Conservation (phyloP, 2,797 vertebrate genomes). For the Paratrypauchen microcephalus region DNA sequence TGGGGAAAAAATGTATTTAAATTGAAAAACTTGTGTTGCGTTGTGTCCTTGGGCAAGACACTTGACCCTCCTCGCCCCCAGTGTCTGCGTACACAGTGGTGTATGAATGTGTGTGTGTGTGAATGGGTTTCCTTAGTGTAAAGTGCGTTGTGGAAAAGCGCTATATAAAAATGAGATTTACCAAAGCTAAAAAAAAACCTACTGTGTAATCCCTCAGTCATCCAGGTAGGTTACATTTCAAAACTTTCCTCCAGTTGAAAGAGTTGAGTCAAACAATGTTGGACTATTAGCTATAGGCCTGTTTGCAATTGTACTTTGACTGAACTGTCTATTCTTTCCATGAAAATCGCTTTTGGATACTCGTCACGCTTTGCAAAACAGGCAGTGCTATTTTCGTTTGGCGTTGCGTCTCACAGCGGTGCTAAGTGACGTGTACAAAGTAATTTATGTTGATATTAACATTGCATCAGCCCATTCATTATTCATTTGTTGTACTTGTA, state of each 20-base stretch:
- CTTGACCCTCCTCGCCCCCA: too few relatives aligned
- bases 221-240: too few relatives aligned
- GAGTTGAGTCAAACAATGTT: neutral
- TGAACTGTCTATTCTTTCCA: slow-evolving; percentile 22
- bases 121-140: too few relatives aligned
- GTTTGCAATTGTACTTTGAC: slow-evolving; percentile 26
- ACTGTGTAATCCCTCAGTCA: too few relatives aligned
- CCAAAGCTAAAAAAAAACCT: too few relatives aligned
- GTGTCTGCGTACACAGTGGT: too few relatives aligned
- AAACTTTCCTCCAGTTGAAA: too few relatives aligned
- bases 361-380: slow-evolving; percentile 12
- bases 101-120: too few relatives aligned
- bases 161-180: too few relatives aligned
- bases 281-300: slow-evolving; percentile 36
- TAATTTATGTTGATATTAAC: slow-evolving; percentile 18
- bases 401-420: neutral
- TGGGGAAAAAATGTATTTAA: neutral
- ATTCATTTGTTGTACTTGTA: slow-evolving; percentile 8
- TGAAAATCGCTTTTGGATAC: neutral
- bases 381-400: neutral
- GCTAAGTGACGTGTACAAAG: slow-evolving; percentile 7
- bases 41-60: too few relatives aligned
- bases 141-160: too few relatives aligned
- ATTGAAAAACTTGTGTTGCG: too few relatives aligned
- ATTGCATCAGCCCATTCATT: neutral